Evolutionary conservation across 2,888 invertebrate genomes (phyloP).

Genomic region (Polydrusus tereticollis): DNA sequence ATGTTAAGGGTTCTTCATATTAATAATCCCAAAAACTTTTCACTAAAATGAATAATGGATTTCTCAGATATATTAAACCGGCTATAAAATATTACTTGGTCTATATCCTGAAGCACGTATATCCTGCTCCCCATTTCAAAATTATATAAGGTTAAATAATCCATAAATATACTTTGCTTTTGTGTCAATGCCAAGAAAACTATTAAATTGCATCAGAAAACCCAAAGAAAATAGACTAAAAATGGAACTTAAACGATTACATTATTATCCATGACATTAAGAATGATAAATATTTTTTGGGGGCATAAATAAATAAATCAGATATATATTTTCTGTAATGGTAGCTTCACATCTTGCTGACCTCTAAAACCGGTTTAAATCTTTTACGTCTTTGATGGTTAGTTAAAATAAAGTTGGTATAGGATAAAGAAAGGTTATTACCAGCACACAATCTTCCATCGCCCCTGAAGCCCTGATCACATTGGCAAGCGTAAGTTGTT

Average conservation of each 20-base stretch:
- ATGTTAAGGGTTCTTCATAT: too few species aligned
- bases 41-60: too few species aligned
- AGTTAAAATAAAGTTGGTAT: constrained; percentile 39
- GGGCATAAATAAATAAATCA: too few species aligned
- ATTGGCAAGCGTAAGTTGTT: constrained; percentile 92
- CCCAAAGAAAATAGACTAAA: background rate
- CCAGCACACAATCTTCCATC: constrained; percentile 85
- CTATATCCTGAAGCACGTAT: too few species aligned
- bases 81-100: too few species aligned
- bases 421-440: constrained; percentile 60
- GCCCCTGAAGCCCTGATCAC: constrained; percentile 90
- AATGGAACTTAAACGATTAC: background rate
- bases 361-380: too few species aligned
- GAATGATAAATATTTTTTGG: background rate
- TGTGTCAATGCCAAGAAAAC: constrained; percentile 6
- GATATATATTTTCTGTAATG: too few species aligned
- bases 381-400: background rate
- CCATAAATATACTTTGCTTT: constrained; percentile 7
- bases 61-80: too few species aligned
- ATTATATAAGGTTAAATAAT: background rate
- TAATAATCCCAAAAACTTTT: too few species aligned
- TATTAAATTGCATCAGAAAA: background rate
- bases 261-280: constrained; percentile 1
- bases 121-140: too few species aligned
- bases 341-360: too few species aligned